Percentiles rank a stretch among this genome's conserved stretches.
Evolutionary conservation across 2,888 invertebrate species (phyloP).

Genomic region (Pollenia angustigena): DNA sequence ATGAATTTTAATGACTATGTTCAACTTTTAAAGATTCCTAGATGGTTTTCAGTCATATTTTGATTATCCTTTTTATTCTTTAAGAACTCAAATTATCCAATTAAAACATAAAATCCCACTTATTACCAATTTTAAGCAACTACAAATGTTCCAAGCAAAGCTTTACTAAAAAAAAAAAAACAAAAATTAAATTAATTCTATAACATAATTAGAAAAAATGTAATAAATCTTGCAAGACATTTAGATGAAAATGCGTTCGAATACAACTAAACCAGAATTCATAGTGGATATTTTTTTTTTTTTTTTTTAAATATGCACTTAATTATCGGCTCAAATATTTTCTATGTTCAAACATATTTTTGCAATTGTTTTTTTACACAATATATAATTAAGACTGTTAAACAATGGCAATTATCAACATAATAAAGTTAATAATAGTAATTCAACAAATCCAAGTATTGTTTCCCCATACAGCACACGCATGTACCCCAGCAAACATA

Average conservation of each 20-base stretch:
- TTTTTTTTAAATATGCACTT: not conserved
- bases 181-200: slow-evolving; percentile 34
- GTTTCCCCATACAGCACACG: slow-evolving; percentile 51
- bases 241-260: slow-evolving; percentile 53
- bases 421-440: slow-evolving; percentile 72
- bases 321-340: slow-evolving; percentile 27
- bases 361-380: slow-evolving; percentile 39
- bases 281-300: not conserved
- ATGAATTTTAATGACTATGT: too few species aligned
- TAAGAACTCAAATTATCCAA: too few species aligned
- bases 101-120: too few species aligned
- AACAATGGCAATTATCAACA: slow-evolving; percentile 73
- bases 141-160: too few species aligned
- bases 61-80: too few species aligned
- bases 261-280: slow-evolving; percentile 18
- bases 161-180: not conserved
- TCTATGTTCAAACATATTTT: slow-evolving; percentile 17
- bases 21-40: too few species aligned
- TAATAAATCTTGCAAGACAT: slow-evolving; percentile 61
- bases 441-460: slow-evolving; percentile 55
- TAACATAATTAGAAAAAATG: slow-evolving; percentile 61
- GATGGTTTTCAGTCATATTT: too few species aligned
- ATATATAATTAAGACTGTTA: slow-evolving; percentile 67
- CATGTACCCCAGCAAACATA: slow-evolving; percentile 36
- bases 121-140: too few species aligned